Base-by-base conservation (phyloP, 2,888 invertebrate genomes). In the Ectemnius lituratus region DNA sequence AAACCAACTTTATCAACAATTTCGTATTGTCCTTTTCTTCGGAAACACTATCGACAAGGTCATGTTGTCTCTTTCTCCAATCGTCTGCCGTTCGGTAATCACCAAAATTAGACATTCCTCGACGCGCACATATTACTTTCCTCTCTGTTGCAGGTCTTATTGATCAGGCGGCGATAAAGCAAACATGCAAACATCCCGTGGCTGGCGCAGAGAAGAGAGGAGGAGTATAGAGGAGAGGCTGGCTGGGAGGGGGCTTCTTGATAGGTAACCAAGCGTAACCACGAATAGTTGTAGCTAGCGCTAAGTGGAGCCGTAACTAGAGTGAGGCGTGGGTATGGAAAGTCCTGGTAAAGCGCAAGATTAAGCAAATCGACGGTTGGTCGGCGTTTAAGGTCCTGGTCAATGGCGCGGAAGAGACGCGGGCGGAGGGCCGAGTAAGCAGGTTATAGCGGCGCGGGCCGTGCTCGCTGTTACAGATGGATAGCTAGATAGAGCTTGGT, bases 321-420 rank as follows among this genome's bases (percentile, higher is more conserved):
- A 69, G 67, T 49, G 80, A 69, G 64, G 65, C 78, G 75, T 76
- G 76, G 79, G 79, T 73, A 79, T 75, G 77, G 82, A 78, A 83
- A 84, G 84, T 83, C 82, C 85, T 82, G 67, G 81, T 73, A 81
- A 79, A 83, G 82, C 81, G 81, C 80, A 86, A 88, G 86, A 86
- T 86, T 87, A 88, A 86, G 86, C 86, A 85, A 88, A 88, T 87
- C 85, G 85, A 86, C 84, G 81, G 84, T 79, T 76, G 85, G 80
- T 70, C 81, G 82, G 82, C 84, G 82, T 88, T 86, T 86, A 88
- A 89, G 88, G 87, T 86, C 86, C 81, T 78, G 88, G 88, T 89
- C 89, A 89, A 89, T 89, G 89, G 89, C 82, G 85, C 78, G 87
- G 88, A 88, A 89, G 86, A 85, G 87, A 84, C 85, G 70, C 79